A percentile compares a stretch with the other conserved stretches of the same genome.
Evolutionary conservation across 1,140 invertebrate species (phyloP).

Genomic region (Elysia chlorotica): DNA sequence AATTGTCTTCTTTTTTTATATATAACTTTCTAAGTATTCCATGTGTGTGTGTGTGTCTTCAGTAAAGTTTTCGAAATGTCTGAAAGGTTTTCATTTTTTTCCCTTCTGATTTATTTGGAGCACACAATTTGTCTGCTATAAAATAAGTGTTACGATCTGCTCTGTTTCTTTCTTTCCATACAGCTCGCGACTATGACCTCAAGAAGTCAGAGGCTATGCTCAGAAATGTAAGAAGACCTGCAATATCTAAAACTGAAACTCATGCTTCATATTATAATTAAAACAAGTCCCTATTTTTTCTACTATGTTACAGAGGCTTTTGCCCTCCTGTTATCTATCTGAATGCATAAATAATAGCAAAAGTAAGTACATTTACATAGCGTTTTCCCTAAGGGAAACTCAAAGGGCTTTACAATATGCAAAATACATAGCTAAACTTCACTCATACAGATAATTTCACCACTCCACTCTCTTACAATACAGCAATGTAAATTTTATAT

Average conservation of each 20-base stretch:
- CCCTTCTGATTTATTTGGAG: too few species aligned
- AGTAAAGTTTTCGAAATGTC: too few species aligned
- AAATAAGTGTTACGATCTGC: too few species aligned
- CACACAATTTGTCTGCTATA: too few species aligned
- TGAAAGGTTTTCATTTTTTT: too few species aligned
- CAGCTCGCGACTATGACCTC: constrained; percentile 81
- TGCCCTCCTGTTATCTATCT: background rate
- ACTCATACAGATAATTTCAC: too few species aligned
- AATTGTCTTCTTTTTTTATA: too few species aligned
- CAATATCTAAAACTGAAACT: background rate
- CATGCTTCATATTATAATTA: background rate
- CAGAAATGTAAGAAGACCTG: constrained; percentile 71
- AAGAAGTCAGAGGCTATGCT: constrained; percentile 85
- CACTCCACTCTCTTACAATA: too few species aligned
- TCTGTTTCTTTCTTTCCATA: constrained; percentile 26
- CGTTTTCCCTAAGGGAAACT: background rate
- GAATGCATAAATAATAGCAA: background rate
- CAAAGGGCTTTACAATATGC: background rate
- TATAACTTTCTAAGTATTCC: too few species aligned
- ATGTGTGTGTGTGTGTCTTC: too few species aligned
- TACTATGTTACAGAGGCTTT: background rate
- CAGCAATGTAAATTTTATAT: too few species aligned
- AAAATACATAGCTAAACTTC: too few species aligned
- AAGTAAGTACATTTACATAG: background rate
- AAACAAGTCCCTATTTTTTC: background rate